Evolutionary conservation across 2,888 invertebrate species (phyloP).

Genomic region (Phortica okadai): DNA sequence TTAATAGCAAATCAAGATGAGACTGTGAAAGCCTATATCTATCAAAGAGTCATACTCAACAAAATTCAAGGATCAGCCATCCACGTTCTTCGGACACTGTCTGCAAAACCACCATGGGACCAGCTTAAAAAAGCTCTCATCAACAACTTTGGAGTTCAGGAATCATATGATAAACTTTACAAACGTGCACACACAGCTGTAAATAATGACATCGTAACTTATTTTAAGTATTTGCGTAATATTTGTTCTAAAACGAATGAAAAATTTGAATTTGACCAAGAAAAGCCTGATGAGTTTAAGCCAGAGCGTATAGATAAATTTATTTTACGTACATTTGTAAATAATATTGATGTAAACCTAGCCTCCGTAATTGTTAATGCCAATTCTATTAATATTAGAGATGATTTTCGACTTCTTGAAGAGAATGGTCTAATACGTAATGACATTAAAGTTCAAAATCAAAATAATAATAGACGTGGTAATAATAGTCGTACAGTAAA

Average conservation of each 20-base stretch:
- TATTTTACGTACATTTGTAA: too few species aligned
- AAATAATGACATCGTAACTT: constrained; percentile 42
- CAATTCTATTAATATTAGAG: too few species aligned
- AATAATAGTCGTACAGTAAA: constrained; percentile 35
- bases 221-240: constrained; percentile 42
- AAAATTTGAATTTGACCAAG: constrained; percentile 46
- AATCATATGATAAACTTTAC: too few species aligned
- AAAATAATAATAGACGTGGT: constrained; percentile 32
- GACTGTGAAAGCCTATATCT: constrained; percentile 42
- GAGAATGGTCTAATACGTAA: constrained; percentile 40
- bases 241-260: constrained; percentile 47
- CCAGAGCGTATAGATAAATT: constrained; percentile 44
- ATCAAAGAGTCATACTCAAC: constrained; percentile 46
- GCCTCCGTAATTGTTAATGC: constrained; percentile 36
- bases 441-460: constrained; percentile 36
- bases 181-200: too few species aligned
- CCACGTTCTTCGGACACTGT: constrained; percentile 43
- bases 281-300: constrained; percentile 47
- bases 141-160: too few species aligned
- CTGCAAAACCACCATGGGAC: constrained; percentile 38
- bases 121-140: constrained; percentile 35
- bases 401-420: constrained; percentile 35
- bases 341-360: constrained; percentile 47
- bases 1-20: neutral
- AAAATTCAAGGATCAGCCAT: constrained; percentile 51